phyloP scores from a whole-genome alignment of 2,888 invertebrate genomes.

The Phorcus lineatus region DNA sequence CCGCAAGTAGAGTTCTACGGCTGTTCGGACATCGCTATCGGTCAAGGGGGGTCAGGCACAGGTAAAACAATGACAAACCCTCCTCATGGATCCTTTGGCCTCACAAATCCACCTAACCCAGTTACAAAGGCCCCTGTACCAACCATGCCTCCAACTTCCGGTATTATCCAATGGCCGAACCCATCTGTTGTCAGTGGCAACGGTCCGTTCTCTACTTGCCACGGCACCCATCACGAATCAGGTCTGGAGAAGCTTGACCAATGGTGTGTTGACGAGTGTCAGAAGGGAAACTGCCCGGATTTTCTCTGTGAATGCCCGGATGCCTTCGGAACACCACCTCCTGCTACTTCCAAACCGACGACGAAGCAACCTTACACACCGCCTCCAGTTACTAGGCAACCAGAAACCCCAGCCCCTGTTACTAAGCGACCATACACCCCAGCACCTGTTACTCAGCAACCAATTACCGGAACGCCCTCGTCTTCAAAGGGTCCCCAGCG shows the following conservation, averaged over 20 bases:
- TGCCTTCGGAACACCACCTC: too few relatives aligned
- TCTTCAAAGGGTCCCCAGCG: not conserved
- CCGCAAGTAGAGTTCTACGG: conserved; percentile 68
- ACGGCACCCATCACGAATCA: not conserved
- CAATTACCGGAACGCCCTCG: not conserved
- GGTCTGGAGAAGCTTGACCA: conserved; percentile 3
- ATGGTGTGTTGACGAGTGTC: not conserved
- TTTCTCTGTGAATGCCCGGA: not conserved
- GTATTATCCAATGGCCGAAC: not conserved
- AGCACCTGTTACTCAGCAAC: not conserved
- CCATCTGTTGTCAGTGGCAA: not conserved
- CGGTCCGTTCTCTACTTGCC: not conserved
- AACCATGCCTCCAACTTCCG: not conserved
- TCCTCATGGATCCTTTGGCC: too few relatives aligned
- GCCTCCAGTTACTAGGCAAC: not conserved
- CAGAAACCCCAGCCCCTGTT: not conserved
- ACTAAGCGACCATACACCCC: not conserved
- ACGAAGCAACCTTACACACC: not conserved
- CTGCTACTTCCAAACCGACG: not conserved
- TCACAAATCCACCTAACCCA: too few relatives aligned
- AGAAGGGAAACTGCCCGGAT: not conserved
- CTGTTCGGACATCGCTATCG: conserved; percentile 64
- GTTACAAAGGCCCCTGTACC: too few relatives aligned
- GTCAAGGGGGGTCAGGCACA: conserved; percentile 17
- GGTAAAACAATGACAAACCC: too few relatives aligned